phyloP scores from a whole-genome alignment of 2,888 invertebrate genomes.

The Mythimna lalbum region DNA sequence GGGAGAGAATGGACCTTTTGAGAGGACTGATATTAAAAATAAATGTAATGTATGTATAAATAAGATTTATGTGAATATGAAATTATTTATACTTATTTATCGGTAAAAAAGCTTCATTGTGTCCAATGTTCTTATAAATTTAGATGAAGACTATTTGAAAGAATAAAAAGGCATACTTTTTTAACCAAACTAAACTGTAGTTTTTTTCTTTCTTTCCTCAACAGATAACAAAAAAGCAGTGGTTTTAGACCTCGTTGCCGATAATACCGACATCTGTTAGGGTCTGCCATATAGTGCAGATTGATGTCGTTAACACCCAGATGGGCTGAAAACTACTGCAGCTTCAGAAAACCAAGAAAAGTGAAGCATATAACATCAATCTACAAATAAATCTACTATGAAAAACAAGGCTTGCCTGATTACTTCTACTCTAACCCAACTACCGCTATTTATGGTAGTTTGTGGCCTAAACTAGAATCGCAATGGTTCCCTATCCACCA shows the following conservation, averaged over 20 bases:
- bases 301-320: neutral
- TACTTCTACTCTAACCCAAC: too few relatives aligned
- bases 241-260: neutral
- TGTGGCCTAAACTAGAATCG: too few relatives aligned
- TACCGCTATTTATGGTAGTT: too few relatives aligned
- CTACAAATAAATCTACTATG: too few relatives aligned
- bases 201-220: constrained; percentile 64
- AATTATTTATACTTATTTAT: constrained; percentile 91
- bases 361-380: too few relatives aligned
- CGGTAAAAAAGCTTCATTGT: constrained; percentile 91
- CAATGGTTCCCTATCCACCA: neutral
- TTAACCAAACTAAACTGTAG: constrained; percentile 87
- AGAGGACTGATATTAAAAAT: constrained; percentile 91
- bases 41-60: constrained; percentile 91
- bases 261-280: neutral
- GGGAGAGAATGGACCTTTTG: constrained; percentile 91
- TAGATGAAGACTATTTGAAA: constrained; percentile 91
- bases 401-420: too few relatives aligned
- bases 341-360: neutral
- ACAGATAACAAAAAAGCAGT: too few relatives aligned
- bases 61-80: constrained; percentile 91
- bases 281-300: neutral
- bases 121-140: constrained; percentile 91
- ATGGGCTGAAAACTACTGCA: neutral
- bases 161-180: constrained; percentile 91